Base-by-base conservation (phyloP, 2,888 invertebrate species). In the Fragum fragum region DNA sequence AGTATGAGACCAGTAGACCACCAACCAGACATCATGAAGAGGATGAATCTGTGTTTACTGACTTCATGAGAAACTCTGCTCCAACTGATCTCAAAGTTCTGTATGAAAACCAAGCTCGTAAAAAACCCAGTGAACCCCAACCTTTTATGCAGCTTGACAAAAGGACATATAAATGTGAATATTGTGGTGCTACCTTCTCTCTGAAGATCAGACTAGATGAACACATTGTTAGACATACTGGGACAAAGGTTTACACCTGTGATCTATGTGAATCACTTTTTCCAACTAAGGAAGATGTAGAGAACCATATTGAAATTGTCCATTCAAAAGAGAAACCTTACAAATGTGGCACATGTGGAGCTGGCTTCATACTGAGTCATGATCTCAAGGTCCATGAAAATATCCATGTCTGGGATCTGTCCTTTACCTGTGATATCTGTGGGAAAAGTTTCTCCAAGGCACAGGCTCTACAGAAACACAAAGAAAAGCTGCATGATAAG, bases 351-450 rank as follows among this genome's bases (percentile, higher is more conserved):
- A 66, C 36, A 21, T 66, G 66, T 42, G 66, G 66, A 39, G 66
- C 66, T 9, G 66, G 66, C 6, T 66, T 66, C 26, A 39, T 66
- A 18, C 21, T 21, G n/a, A 42, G 42, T 42, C 66, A 66, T 6
- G 66, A 66, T 23, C 66, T 66, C 6, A 66, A 66, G 26, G 66
- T 66, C 6, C 66, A 66, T 26, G 66, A 66, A 26, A 66, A 66
- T 21, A 26, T 66, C 42, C 66, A 66, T 21, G 36, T 36, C 23
- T 66, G 42, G 39, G 66, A 66, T 23, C 36, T 63, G 5, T 26
- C 63, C 29, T 63, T 63, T 23, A 18, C n/a, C 28, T 63, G 63
- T 32, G 63, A 63, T n/a, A 29, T 66, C 66, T 42, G 42, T 42
- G 66, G 66, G 6, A 66, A 66, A 26, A 42, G 42, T 14, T 66